Base-by-base conservation (phyloP, 2,797 vertebrate genomes). In the Toxotes lorentzi region DNA sequence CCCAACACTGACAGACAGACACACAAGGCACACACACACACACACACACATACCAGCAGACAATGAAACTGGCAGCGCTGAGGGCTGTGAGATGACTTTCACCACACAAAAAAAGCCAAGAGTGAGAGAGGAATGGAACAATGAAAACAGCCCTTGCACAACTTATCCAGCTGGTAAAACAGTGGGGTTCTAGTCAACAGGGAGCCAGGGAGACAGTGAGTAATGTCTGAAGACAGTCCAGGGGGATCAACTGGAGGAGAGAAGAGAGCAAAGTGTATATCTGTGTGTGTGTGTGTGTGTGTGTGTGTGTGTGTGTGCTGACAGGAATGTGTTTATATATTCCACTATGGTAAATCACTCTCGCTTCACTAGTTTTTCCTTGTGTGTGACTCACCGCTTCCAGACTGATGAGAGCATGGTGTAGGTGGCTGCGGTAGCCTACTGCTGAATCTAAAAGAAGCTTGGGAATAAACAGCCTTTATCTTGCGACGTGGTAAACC, bases 211-310 rank as follows among this genome's bases (percentile, higher is more conserved):
- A 91, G 88, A 90, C 86, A 88, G 63, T 88, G 90, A 91, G 81
- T 85, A 87, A 93, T 89, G 84, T 90, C 86, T 89, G 83, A 85
- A 73, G 81, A 85, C 64, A 45, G 87, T 91, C 81, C 81, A n/a
- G 63, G 38, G 87, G 80, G 78, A 90, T 75, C 27, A 23, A 76
- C 50, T 64, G 53, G 69, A 78, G 59, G 77, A 82, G 81, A 63
- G 51, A 57, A 41, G 13, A 79, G 47, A 88, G 79, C 74, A 58
- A 51, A 71, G 61, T 77, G 60, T 62, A 48, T 69, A 64, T 79
- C 8, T 81, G 11, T 48, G 40, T 63, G 53, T 59, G 12, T 73
- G 47, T 81, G 40, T 66, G 34, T 67, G 63, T 74, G 51, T 76
- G 24, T 56, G 65, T 77, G 41, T 73, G 45, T 75, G 68, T 65